Evolutionary conservation across 2,113 vertebrate species (phyloP).

Genomic region (Rhinoderma darwinii): DNA sequence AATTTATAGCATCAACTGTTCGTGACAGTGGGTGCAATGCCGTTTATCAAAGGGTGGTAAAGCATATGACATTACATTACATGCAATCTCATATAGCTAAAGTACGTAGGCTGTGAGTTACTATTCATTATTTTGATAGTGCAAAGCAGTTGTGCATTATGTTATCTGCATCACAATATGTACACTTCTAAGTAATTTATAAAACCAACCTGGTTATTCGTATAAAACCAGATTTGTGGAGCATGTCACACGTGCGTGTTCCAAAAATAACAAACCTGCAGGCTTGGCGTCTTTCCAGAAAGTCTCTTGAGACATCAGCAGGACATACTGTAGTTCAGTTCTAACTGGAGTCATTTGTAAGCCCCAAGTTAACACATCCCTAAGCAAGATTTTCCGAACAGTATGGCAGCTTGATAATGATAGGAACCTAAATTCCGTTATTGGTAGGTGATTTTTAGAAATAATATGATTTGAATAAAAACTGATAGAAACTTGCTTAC

Average conservation of each 20-base stretch:
- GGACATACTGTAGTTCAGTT: slow-evolving; percentile 8
- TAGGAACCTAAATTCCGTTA: neutral
- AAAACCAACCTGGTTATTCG: neutral
- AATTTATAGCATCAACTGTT: too few species aligned
- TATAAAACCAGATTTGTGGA: slow-evolving; percentile 17
- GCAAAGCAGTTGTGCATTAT: too few species aligned
- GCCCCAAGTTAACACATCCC: neutral
- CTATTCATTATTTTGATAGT: too few species aligned
- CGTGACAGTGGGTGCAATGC: too few species aligned
- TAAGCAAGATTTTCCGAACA: neutral
- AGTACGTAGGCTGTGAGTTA: too few species aligned
- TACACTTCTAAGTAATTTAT: neutral
- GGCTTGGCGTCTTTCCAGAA: neutral
- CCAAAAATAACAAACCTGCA: slow-evolving; percentile 25
- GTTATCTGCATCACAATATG: neutral
- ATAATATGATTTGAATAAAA: neutral
- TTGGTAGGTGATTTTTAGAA: neutral
- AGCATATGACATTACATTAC: too few species aligned
- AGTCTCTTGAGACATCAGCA: slow-evolving; percentile 25
- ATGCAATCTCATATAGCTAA: too few species aligned
- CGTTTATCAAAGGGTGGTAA: too few species aligned
- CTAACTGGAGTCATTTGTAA: neutral
- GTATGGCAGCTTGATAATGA: neutral
- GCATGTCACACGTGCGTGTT: neutral
- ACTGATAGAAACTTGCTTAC: too few species aligned